These are phyloP conservation scores for Pentalonia nigronervosa DNA, from an alignment of 1,140 invertebrate genomes.

Conservation along the genomic window DNA sequence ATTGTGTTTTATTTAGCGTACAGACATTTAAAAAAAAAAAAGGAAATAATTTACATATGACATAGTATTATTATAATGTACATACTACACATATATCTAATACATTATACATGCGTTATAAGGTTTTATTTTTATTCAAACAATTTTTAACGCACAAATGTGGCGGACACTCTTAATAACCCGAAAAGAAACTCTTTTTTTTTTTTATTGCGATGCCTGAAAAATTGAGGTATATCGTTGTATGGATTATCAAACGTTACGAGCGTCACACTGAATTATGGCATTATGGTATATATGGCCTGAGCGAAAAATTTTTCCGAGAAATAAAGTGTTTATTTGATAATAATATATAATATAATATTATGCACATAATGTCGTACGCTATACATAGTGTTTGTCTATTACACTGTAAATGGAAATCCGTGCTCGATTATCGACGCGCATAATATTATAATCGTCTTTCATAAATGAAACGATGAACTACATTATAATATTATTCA, in stretches of 20 bases:
- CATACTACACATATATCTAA: not conserved
- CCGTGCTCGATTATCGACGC: not conserved
- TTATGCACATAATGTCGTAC: not conserved
- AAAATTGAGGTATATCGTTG: not conserved
- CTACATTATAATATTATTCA: not conserved
- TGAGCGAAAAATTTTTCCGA: not conserved
- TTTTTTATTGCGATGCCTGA: not conserved
- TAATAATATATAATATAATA: not conserved
- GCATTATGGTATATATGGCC: not conserved
- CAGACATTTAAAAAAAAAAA: constrained; percentile 11
- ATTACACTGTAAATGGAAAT: not conserved
- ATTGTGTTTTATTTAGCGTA: constrained; percentile 20
- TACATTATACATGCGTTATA: not conserved
- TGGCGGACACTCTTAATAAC: not conserved
- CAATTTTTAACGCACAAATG: not conserved
- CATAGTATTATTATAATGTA: not conserved
- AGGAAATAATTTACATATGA: not conserved
- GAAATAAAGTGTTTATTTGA: not conserved
- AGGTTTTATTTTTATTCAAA: not conserved
- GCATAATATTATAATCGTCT: not conserved
- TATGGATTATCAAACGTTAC: not conserved
- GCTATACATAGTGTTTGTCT: not conserved
- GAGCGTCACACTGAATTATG: not conserved
- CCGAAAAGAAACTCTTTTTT: not conserved
- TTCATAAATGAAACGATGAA: not conserved